phyloP scores from a whole-genome alignment of 2,113 vertebrate species.

The Phaethon lepturus region DNA sequence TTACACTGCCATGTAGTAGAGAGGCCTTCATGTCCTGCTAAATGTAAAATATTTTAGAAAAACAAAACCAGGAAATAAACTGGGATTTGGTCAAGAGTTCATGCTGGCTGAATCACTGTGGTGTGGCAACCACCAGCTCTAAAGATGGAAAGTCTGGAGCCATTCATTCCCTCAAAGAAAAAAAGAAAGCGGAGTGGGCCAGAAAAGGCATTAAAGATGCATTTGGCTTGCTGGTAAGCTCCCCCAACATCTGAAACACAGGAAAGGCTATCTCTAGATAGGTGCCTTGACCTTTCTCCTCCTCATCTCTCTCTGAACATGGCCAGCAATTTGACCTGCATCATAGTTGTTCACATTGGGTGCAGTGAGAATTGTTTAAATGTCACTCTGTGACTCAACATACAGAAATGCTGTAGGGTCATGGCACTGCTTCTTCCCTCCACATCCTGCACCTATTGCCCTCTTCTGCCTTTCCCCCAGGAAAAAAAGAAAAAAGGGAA shows the following conservation, averaged over 20 bases:
- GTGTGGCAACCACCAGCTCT: constrained; percentile 52
- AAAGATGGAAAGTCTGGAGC: background rate
- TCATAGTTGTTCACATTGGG: background rate
- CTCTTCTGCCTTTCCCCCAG: background rate
- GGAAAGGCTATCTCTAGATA: background rate
- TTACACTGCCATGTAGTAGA: background rate
- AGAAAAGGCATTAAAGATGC: background rate
- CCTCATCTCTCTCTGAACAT: background rate
- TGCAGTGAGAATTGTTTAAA: constrained; percentile 30
- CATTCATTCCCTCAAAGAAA: background rate
- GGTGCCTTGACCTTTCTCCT: background rate
- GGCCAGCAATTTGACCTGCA: background rate
- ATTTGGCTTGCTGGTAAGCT: background rate
- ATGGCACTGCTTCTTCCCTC: background rate
- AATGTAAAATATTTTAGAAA: constrained; percentile 43
- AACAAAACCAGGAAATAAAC: constrained; percentile 48
- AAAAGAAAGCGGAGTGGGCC: no score
- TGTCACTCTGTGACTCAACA: constrained; percentile 54
- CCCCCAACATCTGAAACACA: background rate
- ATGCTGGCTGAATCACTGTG: constrained; percentile 40
- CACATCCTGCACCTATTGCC: constrained; percentile 61
- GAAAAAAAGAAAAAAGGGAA: no score
- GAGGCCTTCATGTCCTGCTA: background rate
- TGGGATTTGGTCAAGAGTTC: constrained; percentile 52
- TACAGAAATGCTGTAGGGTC: constrained; percentile 27